Evolutionary conservation across 2,113 vertebrate species (phyloP).

Genomic region (Corythaeola cristata): DNA sequence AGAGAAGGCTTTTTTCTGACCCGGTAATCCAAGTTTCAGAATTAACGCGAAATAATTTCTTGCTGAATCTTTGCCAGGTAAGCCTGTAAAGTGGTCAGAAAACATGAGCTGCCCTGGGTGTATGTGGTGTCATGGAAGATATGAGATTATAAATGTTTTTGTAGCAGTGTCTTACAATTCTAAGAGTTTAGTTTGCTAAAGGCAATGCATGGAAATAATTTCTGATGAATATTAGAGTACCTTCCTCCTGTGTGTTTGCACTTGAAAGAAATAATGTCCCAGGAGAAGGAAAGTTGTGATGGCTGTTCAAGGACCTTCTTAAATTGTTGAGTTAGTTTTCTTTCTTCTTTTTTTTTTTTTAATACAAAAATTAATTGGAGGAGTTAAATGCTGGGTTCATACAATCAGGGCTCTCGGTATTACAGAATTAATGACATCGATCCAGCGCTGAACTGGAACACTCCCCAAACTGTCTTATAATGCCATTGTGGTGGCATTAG

Average conservation of each 20-base stretch:
- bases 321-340: constrained; percentile 59
- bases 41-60: not conserved
- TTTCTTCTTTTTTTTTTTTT: not conserved
- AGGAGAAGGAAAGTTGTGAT: constrained; percentile 49
- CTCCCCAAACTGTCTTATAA: not conserved
- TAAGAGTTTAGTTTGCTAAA: constrained; percentile 27
- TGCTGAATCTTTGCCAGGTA: not conserved
- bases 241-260: not conserved
- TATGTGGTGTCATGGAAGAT: not conserved
- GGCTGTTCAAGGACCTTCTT: constrained; percentile 70
- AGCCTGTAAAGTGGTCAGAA: not conserved
- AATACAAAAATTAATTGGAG: constrained; percentile 74
- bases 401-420: constrained; percentile 60
- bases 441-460: constrained; percentile 49
- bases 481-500: not conserved
- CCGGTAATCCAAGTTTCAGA: not conserved
- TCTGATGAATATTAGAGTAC: not conserved
- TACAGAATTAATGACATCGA: constrained; percentile 73
- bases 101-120: not conserved
- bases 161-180: not conserved
- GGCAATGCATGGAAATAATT: not conserved
- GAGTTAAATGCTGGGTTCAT: constrained; percentile 73
- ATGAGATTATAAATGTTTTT: not conserved
- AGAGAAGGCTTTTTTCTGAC: not conserved
- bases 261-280: constrained; percentile 45